Percentiles rank a stretch among this genome's conserved stretches.
Evolutionary conservation across 2,113 vertebrate species (phyloP).

Genomic region (Toxostoma redivivum): DNA sequence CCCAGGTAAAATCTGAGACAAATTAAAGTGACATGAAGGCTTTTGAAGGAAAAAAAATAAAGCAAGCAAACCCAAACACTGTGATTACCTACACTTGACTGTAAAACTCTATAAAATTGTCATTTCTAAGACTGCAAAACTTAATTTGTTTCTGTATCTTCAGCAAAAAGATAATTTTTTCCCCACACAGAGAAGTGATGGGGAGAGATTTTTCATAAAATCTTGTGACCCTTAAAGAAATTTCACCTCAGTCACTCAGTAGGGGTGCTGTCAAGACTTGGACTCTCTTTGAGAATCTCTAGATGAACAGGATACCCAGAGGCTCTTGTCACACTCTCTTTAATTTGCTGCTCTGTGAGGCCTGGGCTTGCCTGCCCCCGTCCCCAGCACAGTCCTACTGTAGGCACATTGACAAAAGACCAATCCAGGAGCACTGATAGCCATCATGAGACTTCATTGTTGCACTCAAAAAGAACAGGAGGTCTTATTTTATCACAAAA

Average conservation of each 20-base stretch:
- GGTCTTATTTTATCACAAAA: neutral
- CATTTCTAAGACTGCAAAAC: neutral
- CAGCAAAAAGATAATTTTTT: neutral
- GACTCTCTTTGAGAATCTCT: neutral
- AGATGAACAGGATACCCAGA: neutral
- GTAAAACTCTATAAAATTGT: neutral
- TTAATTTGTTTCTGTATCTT: neutral
- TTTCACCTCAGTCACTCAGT: rapidly evolving
- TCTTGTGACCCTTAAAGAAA: neutral
- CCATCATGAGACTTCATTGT: neutral
- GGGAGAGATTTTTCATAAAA: neutral
- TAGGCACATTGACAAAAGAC: rapidly evolving
- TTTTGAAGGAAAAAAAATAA: neutral
- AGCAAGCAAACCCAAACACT: neutral
- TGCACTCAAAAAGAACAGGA: neutral
- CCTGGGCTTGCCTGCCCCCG: neutral
- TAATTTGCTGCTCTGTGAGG: neutral
- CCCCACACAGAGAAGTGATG: neutral
- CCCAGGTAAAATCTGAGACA: neutral
- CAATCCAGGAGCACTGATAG: neutral
- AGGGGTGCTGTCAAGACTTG: neutral
- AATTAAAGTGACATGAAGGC: neutral
- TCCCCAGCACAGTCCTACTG: neutral
- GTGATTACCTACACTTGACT: neutral
- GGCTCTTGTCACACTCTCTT: neutral